These are phyloP conservation scores for Laticauda colubrina DNA, from an alignment of 2,113 vertebrate species.

Conservation along the genomic window DNA sequence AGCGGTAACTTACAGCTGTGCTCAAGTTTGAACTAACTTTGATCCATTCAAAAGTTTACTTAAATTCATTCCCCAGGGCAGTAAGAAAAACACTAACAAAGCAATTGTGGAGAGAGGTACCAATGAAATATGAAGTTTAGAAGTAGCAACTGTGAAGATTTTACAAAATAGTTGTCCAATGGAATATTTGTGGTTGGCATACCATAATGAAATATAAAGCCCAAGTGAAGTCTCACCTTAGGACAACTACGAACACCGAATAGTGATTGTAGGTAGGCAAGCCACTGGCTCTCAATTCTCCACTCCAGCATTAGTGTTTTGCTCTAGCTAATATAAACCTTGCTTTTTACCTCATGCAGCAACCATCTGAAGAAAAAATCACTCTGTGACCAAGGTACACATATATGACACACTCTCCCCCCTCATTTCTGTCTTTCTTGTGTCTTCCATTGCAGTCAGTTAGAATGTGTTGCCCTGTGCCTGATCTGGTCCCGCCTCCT, in stretches of 20 bases:
- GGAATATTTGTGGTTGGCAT: not conserved
- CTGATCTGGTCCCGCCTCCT: not conserved
- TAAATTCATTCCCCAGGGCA: not conserved
- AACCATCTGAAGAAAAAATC: not conserved
- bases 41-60: not conserved
- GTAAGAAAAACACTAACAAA: not conserved
- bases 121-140: not conserved
- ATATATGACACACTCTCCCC: not conserved
- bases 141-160: not conserved
- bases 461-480: not conserved
- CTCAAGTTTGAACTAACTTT: slow-evolving; percentile 28
- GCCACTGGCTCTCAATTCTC: not conserved
- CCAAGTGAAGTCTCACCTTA: not conserved
- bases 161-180: not conserved
- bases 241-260: not conserved
- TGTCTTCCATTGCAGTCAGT: not conserved
- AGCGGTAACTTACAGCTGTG: slow-evolving; percentile 45
- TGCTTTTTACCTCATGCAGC: not conserved
- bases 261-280: not conserved
- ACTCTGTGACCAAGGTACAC: not conserved
- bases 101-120: not conserved
- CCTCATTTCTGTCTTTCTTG: not conserved
- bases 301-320: not conserved
- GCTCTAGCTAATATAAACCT: not conserved
- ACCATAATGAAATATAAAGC: not conserved